phyloP scores from a whole-genome alignment of 2,113 vertebrate species.

The Callorhinus ursinus region DNA sequence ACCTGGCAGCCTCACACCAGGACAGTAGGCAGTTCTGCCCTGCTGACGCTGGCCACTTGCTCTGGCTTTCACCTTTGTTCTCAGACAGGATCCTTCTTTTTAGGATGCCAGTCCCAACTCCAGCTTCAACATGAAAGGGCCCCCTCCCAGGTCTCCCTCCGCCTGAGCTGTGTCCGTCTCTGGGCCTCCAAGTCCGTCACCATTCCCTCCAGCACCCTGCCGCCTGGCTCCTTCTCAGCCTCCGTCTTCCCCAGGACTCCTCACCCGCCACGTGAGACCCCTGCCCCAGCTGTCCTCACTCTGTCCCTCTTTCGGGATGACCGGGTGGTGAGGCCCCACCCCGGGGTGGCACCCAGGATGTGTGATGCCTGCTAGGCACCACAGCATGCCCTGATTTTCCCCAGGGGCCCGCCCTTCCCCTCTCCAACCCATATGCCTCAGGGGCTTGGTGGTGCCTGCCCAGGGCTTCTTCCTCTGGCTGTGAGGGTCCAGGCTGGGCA shows the following conservation, averaged over 20 bases:
- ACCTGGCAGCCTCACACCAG: neutral
- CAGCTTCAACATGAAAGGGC: neutral
- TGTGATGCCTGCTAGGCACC: neutral
- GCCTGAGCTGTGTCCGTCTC: neutral
- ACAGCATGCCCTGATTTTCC: no score
- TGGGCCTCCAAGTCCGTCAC: neutral
- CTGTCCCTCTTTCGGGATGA: neutral
- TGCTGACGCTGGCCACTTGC: no score
- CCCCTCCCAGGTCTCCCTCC: neutral
- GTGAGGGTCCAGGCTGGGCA: neutral
- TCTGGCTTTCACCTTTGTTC: neutral
- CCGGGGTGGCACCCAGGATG: neutral
- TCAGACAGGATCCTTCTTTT: neutral
- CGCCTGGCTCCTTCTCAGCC: neutral
- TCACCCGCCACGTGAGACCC: neutral
- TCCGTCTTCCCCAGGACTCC: neutral
- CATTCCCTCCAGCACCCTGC: neutral
- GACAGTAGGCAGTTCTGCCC: neutral
- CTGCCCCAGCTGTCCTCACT: neutral
- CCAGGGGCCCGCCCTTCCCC: accelerated
- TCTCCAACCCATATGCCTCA: neutral
- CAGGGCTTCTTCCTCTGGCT: neutral
- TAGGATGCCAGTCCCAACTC: neutral
- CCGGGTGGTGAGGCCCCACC: neutral
- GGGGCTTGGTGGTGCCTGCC: neutral